Evolutionary conservation across 2,888 invertebrate species (phyloP), one percentile per base, ranked within the genome.

Genomic region (Leptogaster cylindrica): DNA sequence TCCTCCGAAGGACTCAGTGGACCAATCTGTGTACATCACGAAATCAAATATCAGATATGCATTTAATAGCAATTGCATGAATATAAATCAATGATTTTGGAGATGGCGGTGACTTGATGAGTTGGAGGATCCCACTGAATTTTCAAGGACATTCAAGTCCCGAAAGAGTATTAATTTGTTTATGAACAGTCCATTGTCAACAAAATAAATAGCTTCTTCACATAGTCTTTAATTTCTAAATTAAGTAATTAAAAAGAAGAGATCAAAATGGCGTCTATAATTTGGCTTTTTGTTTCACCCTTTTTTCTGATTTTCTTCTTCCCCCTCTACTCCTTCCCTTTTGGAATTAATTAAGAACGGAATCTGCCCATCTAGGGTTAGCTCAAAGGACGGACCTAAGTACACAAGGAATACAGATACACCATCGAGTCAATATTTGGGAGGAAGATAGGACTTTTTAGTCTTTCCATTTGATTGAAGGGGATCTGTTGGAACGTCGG

Each of bases 381-480:
- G 44, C 44, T 44, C 61, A 61, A 61, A 44, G 41, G 61, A 61
- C 39, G 14, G 25, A 44, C 61, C 44, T 61, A 61, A 41, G 61
- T 61, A 39, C 61, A 61, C 44, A 61, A 41, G 44, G 23, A 61
- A 28, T n/a, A 61, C 20, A 14, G 61, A 61, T 44, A 61, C 44
- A 41, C 61, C 41, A 14, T 41, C 27, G 39, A 61, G 61, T 41
- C 61, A 61, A 61, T 61, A 61, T 44, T 41, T 61, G 39, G 61
- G 41, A 41, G 61, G 27, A 33, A 61, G 44, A 25, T 39, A 44
- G 28, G 61, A 39, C 61, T 44, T 61, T 61, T 61, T 61, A 41
- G 61, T 23, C 61, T 61, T 61, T 61, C 61, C 61, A 27, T 61
- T 61, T 61, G 61, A 61, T 61, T 61, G 61, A 61, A 61, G 41